Evolutionary conservation across 2,888 invertebrate species (phyloP), one percentile per base, ranked within the genome.

Genomic region (Griposia aprilina): DNA sequence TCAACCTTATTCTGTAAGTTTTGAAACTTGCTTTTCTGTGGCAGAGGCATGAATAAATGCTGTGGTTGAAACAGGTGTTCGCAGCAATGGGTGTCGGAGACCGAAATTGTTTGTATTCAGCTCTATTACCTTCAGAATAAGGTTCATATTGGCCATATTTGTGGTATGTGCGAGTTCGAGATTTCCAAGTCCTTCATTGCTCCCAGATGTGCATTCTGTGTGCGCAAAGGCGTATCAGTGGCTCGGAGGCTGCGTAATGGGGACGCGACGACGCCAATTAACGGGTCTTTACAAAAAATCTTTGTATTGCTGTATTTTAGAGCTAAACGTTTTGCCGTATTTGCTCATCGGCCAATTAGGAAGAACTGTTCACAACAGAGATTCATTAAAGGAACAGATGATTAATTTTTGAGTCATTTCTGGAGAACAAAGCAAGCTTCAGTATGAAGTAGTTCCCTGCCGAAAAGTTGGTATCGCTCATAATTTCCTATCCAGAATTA

Each of bases 31-130:
- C 85, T 91, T 87, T 93, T 48, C 76, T 86, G 89, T 83, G 59
- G 10, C 23, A 17, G 3, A 7, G 23, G 45, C 23, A 83, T 85
- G 90, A 92, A 94, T 94, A 94, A 94, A 93, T 91, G 94, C 92
- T 94, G 94, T 91, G 94, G 95, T 95, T 94, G 94, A 96, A 96
- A 96, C 96, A 96, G 96, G 96, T 96, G 96, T 96, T 96, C 95
- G 90, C 88, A 92, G 93, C 90, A 92, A 92, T 93, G 94, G 93
- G 92, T 93, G 90, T 92, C 89, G 89, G 70, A 36, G n/a, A 50
- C 23, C 0, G 8, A 2, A 57, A 7, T 74, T 76, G 73, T 3
- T 10, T 0, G 89, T 83, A 84, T 69, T 88, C 6, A 69, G 87
- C 88, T 84, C 70, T 93, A 86, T 71, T 36, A 0, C 0, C 0